A percentile compares a stretch with the other conserved stretches of the same genome.
Conservation (phyloP, 1,140 invertebrate genomes). For the Platorchestia sp. region DNA sequence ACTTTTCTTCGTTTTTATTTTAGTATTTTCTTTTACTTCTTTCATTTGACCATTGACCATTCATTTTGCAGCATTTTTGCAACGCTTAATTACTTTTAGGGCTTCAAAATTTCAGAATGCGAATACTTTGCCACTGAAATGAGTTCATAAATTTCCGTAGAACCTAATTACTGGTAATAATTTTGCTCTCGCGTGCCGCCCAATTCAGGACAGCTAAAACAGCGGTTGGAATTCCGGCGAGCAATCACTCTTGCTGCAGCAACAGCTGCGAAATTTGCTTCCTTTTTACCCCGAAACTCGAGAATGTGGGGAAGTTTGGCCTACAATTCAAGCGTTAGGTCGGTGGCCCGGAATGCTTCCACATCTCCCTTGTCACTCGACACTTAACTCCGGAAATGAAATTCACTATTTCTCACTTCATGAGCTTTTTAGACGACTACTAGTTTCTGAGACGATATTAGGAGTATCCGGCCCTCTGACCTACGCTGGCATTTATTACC, state of each 20-base stretch:
- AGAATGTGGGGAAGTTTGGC: not conserved
- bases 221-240: not conserved
- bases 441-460: not conserved
- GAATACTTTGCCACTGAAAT: not conserved
- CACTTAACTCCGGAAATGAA: not conserved
- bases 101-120: not conserved
- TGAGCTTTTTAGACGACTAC: not conserved
- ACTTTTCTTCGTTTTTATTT: too few relatives aligned
- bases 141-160: not conserved
- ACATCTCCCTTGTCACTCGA: not conserved
- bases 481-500: not conserved
- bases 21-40: too few relatives aligned
- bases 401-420: conserved; percentile 9
- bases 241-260: not conserved
- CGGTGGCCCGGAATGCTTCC: not conserved
- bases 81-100: not conserved
- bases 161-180: conserved; percentile 2
- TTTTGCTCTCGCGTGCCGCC: not conserved
- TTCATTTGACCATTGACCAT: not conserved
- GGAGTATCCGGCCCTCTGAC: not conserved
- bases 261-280: not conserved
- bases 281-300: not conserved
- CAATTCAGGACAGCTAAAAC: not conserved
- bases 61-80: not conserved
- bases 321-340: not conserved